Conservation (phyloP, 2,888 invertebrate species). For the Meteorus cinctellus region DNA sequence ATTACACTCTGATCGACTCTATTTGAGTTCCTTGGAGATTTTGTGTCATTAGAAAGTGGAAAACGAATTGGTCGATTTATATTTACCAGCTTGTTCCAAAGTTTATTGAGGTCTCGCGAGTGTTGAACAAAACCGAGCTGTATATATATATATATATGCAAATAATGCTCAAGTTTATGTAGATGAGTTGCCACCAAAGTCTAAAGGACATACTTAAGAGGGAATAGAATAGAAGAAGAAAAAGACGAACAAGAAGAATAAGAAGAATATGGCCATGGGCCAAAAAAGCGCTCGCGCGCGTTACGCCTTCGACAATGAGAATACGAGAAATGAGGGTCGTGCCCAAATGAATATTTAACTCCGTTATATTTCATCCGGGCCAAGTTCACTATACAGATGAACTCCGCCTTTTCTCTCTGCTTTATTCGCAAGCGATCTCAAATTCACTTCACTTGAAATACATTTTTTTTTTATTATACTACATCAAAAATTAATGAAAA, state of each 20-base stretch:
- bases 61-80: neutral
- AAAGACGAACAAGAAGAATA: slow-evolving; percentile 24
- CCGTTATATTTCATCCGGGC: slow-evolving; percentile 61
- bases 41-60: neutral
- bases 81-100: neutral
- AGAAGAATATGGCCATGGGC: slow-evolving; percentile 38
- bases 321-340: slow-evolving; percentile 45
- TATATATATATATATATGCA: neutral
- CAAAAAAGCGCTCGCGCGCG: slow-evolving; percentile 28
- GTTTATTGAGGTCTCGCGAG: neutral
- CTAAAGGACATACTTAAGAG: slow-evolving; percentile 12
- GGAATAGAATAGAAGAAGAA: slow-evolving; percentile 10
- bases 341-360: slow-evolving; percentile 69
- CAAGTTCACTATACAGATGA: slow-evolving; percentile 32
- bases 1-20: too few relatives aligned
- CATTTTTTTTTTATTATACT: slow-evolving; percentile 16
- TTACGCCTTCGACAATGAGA: slow-evolving; percentile 26
- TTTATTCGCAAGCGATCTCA: neutral
- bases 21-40: neutral
- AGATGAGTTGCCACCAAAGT: slow-evolving; percentile 4
- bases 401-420: slow-evolving; percentile 41
- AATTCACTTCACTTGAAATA: slow-evolving; percentile 27
- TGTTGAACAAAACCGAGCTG: neutral
- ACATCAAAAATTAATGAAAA: neutral
- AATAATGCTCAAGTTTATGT: slow-evolving; percentile 3